Evolutionary conservation across 1,140 invertebrate genomes (phyloP).

Genomic region (Procambarus virginalis): DNA sequence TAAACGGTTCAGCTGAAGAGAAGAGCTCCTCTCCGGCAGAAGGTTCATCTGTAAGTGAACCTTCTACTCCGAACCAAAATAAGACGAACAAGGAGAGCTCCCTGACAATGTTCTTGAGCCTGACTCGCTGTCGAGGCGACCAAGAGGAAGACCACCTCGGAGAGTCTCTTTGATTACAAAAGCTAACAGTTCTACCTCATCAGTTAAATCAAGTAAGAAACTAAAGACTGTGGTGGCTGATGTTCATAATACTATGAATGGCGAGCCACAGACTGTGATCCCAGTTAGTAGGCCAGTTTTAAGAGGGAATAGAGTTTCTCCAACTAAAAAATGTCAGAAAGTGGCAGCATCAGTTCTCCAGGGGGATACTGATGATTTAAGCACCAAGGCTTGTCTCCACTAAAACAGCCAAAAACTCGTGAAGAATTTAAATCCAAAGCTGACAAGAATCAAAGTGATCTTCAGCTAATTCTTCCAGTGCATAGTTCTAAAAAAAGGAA

Average conservation of each 20-base stretch:
- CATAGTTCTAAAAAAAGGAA: conserved; percentile 37
- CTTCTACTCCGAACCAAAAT: background rate
- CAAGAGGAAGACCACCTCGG: conserved; percentile 55
- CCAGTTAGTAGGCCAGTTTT: conserved; percentile 58
- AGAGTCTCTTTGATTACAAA: conserved; percentile 24
- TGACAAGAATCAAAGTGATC: conserved; percentile 3
- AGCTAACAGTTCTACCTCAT: conserved; percentile 16
- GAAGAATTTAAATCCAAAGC: background rate
- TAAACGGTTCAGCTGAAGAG: conserved; percentile 31
- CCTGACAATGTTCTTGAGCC: background rate
- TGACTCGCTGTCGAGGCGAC: conserved; percentile 11
- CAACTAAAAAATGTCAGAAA: conserved; percentile 28
- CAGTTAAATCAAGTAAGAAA: conserved; percentile 64
- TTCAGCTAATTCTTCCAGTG: background rate
- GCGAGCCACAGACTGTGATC: conserved; percentile 67
- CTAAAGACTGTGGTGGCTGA: conserved; percentile 66
- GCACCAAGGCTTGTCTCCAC: conserved; percentile 32
- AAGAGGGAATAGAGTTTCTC: conserved; percentile 58
- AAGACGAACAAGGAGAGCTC: background rate
- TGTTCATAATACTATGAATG: conserved; percentile 70
- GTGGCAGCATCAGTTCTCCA: background rate
- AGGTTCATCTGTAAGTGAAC: background rate
- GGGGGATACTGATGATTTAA: background rate
- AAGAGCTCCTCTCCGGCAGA: no score
- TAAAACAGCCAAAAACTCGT: conserved; percentile 3